Conservation (phyloP, 2,113 vertebrate species). For the Muntiacus reevesi region DNA sequence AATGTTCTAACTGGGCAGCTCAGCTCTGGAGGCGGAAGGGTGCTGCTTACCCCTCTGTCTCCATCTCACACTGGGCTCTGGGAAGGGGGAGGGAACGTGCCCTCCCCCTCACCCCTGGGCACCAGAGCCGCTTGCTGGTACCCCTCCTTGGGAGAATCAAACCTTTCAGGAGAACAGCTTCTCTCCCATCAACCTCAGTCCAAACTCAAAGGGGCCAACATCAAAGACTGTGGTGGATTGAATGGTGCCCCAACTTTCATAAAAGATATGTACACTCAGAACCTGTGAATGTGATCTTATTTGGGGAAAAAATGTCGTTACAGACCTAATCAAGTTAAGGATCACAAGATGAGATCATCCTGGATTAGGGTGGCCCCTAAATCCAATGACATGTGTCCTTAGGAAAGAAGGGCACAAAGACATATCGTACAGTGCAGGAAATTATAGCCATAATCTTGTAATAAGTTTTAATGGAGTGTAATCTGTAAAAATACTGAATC, state of each 20-base stretch:
- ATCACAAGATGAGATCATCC: neutral
- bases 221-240: neutral
- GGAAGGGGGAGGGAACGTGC: fast-evolving
- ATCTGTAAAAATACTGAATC: neutral
- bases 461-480: neutral
- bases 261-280: neutral
- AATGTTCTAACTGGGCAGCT: neutral
- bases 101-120: neutral
- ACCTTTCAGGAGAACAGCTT: neutral
- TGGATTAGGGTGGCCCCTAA: neutral
- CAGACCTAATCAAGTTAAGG: neutral
- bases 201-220: neutral
- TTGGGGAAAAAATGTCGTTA: neutral
- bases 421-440: neutral
- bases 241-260: neutral
- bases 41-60: neutral
- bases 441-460: neutral
- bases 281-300: neutral
- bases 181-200: neutral
- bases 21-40: neutral
- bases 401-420: neutral
- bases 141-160: neutral
- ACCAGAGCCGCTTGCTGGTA: neutral
- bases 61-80: neutral
- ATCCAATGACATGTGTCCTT: neutral